Conservation (phyloP, 2,113 vertebrate genomes). For the Hyperoodon ampullatus region DNA sequence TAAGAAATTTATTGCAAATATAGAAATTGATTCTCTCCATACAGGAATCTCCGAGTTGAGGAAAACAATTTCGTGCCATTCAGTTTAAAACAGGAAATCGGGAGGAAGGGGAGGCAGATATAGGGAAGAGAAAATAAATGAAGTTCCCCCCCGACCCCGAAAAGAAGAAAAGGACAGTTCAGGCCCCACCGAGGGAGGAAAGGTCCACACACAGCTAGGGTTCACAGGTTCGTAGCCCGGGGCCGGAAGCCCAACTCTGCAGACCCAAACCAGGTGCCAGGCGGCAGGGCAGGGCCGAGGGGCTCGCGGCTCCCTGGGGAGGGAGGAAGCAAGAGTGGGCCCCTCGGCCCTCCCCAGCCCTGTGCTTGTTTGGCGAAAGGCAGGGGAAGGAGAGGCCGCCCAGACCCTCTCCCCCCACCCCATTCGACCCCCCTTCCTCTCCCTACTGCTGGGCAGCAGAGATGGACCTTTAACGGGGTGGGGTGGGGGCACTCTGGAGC, state of each 20-base stretch:
- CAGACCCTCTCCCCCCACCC: background rate
- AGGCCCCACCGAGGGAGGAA: conserved; percentile 30
- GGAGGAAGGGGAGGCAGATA: conserved; percentile 21
- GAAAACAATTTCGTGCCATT: conserved; percentile 90
- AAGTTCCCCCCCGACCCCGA: conserved; percentile 48
- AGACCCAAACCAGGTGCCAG: conserved; percentile 84
- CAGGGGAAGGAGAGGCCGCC: background rate
- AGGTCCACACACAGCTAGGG: conserved; percentile 83
- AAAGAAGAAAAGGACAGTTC: conserved; percentile 77
- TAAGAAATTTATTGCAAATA: conserved; percentile 94
- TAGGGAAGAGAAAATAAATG: conserved; percentile 73
- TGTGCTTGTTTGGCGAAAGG: conserved; percentile 21
- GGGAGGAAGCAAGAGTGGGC: background rate
- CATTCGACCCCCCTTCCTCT: background rate
- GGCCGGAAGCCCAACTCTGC: conserved; percentile 78
- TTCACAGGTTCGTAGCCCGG: conserved; percentile 83
- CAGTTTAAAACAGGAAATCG: conserved; percentile 84
- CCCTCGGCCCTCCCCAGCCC: background rate
- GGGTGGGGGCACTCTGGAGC: background rate
- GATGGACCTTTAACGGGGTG: background rate
- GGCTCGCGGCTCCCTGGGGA: background rate
- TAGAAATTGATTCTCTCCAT: conserved; percentile 92
- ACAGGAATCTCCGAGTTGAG: conserved; percentile 89
- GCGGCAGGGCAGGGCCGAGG: background rate
- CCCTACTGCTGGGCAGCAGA: background rate